These are phyloP conservation scores for Sphaeramia orbicularis DNA, from an alignment of 2,797 vertebrate genomes.

Conservation along the genomic window DNA sequence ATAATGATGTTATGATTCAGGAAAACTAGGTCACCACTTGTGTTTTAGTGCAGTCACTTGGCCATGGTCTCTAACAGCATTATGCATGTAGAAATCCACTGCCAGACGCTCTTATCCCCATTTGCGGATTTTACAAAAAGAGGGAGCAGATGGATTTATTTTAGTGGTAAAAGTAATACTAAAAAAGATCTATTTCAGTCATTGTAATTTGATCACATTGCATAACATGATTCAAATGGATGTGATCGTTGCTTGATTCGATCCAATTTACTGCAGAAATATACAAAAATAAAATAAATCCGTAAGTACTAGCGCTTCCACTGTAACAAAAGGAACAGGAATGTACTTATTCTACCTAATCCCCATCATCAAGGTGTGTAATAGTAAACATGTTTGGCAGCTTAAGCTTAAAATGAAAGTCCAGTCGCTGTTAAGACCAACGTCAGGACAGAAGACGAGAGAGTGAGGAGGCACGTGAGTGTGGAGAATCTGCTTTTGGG, in stretches of 20 bases:
- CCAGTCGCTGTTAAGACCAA: slow-evolving; percentile 6
- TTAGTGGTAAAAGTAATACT: no score
- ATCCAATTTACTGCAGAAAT: no score
- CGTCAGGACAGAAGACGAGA: slow-evolving; percentile 14
- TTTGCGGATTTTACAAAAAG: slow-evolving; percentile 1
- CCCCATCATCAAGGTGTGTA: slow-evolving; percentile 6
- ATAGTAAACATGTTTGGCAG: slow-evolving; percentile 15
- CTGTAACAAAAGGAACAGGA: no score
- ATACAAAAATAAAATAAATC: neutral
- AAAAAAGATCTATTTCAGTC: no score
- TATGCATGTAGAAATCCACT: slow-evolving; percentile 47
- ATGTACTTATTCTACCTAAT: no score
- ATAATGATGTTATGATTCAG: slow-evolving; percentile 56
- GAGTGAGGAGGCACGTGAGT: slow-evolving; percentile 16
- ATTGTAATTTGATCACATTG: no score
- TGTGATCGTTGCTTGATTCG: neutral
- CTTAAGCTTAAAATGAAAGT: slow-evolving; percentile 12
- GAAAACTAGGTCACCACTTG: slow-evolving; percentile 73
- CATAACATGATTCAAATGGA: neutral
- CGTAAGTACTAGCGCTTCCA: no score
- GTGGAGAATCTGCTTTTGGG: slow-evolving; percentile 53
- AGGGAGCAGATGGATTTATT: slow-evolving; percentile 3
- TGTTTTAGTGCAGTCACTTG: slow-evolving; percentile 58
- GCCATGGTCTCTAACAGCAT: slow-evolving; percentile 54
- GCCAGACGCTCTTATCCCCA: slow-evolving; percentile 28